Conservation (phyloP, 2,888 invertebrate genomes). For the Pyrochroa serraticornis region DNA sequence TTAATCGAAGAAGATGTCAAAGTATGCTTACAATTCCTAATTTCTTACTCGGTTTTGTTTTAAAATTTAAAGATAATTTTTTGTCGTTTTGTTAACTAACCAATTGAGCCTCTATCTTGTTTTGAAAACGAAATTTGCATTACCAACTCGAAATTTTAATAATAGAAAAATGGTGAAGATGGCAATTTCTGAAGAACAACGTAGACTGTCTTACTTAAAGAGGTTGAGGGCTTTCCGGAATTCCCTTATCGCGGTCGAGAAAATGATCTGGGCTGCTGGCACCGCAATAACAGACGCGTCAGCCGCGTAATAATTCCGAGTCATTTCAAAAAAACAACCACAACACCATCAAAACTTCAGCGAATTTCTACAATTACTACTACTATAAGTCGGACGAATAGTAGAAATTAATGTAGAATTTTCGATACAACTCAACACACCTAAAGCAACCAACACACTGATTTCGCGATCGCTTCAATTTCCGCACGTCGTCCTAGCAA, state of each 20-base stretch:
- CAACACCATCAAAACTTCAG: not conserved
- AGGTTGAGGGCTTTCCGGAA: constrained; percentile 59
- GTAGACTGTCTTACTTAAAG: constrained; percentile 57
- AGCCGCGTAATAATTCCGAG: constrained; percentile 36
- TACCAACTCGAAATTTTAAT: too few relatives aligned
- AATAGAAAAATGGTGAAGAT: too few relatives aligned
- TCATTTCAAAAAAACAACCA: constrained; percentile 21
- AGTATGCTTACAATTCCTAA: too few relatives aligned
- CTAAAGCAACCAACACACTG: constrained; percentile 25
- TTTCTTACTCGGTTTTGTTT: too few relatives aligned
- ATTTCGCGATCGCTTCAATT: constrained; percentile 5
- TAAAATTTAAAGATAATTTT: too few relatives aligned
- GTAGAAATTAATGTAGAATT: constrained; percentile 46
- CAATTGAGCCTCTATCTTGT: too few relatives aligned
- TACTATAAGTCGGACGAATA: constrained; percentile 36
- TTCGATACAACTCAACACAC: constrained; percentile 19
- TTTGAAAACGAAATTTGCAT: too few relatives aligned
- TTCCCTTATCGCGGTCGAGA: constrained; percentile 60
- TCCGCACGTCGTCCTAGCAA: too few relatives aligned
- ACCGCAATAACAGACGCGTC: constrained; percentile 57
- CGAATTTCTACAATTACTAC: constrained; percentile 43
- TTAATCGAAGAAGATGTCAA: too few relatives aligned
- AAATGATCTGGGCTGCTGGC: constrained; percentile 60
- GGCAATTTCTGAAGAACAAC: too few relatives aligned
- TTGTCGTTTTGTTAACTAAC: too few relatives aligned